phyloP scores from a whole-genome alignment of 2,113 vertebrate genomes.

The Columbina picui region DNA sequence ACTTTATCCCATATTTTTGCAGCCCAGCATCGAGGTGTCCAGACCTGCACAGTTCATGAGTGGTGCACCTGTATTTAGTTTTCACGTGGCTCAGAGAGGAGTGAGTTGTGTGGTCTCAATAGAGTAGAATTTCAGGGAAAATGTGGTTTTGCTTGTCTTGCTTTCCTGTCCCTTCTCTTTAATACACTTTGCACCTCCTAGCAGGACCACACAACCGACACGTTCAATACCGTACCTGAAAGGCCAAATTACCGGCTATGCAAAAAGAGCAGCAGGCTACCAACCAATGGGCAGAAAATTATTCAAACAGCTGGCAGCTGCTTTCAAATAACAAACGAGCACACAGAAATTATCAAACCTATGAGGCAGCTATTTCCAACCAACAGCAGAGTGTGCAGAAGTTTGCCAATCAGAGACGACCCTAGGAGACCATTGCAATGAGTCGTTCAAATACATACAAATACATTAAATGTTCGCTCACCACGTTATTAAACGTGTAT shows the following conservation, averaged over 20 bases:
- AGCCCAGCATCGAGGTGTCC: fast-evolving
- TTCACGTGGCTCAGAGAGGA: background rate
- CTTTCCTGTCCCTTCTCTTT: background rate
- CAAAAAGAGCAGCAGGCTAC: background rate
- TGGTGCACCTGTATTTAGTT: background rate
- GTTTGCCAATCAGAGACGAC: background rate
- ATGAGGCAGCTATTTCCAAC: background rate
- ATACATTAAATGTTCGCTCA: background rate
- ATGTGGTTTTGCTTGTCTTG: background rate
- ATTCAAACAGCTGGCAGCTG: background rate
- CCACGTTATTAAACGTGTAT: background rate
- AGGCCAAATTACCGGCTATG: background rate
- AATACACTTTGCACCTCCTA: background rate
- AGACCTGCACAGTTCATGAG: background rate
- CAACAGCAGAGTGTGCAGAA: background rate
- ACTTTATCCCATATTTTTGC: background rate
- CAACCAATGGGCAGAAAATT: background rate
- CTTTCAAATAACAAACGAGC: background rate
- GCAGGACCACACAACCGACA: fast-evolving
- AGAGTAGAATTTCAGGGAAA: background rate
- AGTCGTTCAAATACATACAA: background rate
- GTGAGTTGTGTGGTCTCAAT: background rate
- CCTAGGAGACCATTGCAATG: background rate
- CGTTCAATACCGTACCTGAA: fast-evolving
- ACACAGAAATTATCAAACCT: background rate